phyloP scores from a whole-genome alignment of 1,140 invertebrate genomes.

The Eciton burchellii region DNA sequence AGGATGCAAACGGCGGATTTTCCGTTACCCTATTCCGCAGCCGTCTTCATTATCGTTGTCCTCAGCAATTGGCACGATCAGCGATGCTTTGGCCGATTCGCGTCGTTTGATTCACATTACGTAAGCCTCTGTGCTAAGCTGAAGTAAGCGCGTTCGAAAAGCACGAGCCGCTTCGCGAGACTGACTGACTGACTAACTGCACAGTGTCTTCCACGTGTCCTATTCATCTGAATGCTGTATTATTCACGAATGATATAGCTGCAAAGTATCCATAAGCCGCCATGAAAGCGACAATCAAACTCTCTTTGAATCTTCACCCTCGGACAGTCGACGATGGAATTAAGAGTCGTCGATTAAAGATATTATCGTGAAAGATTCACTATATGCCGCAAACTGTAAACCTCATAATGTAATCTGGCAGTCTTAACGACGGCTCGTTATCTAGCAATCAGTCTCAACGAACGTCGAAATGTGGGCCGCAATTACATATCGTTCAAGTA shows the following conservation, averaged over 20 bases:
- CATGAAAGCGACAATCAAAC: slow-evolving; percentile 25
- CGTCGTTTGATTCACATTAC: slow-evolving; percentile 30
- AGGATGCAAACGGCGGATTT: neutral
- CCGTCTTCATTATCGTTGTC: neutral
- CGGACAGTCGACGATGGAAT: neutral
- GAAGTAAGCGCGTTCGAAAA: slow-evolving; percentile 55
- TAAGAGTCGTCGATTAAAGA: neutral
- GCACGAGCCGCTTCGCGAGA: slow-evolving; percentile 67
- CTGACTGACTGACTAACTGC: slow-evolving; percentile 74
- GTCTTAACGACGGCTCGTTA: neutral
- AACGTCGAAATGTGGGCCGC: neutral
- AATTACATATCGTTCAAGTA: neutral
- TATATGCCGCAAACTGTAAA: neutral
- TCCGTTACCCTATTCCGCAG: neutral
- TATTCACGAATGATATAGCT: slow-evolving; percentile 75
- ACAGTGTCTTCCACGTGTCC: slow-evolving; percentile 77
- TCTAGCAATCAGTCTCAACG: neutral
- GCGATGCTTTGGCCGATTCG: neutral
- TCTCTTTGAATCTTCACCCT: neutral
- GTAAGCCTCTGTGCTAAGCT: neutral
- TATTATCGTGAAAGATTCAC: neutral
- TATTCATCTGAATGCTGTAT: slow-evolving; percentile 69
- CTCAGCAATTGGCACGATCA: neutral
- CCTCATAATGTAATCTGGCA: neutral
- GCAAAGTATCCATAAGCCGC: slow-evolving; percentile 10